Evolutionary conservation across 92 coral and sea anemone species (phyloP).

Genomic region (Porites evermanni): DNA sequence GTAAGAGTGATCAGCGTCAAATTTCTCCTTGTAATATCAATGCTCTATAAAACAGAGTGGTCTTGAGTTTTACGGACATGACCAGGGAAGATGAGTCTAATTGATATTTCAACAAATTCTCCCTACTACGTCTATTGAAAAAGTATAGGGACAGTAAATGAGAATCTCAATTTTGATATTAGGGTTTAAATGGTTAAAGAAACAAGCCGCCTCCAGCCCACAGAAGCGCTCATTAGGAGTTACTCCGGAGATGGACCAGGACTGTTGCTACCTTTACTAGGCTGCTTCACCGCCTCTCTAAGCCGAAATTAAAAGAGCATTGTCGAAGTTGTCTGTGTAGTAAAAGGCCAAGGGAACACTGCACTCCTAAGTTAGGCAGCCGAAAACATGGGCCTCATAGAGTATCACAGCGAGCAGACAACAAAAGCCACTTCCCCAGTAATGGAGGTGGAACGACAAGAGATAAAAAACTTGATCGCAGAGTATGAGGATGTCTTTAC

Average conservation of each 20-base stretch:
- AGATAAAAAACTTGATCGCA: not conserved
- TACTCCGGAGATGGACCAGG: constrained; percentile 38
- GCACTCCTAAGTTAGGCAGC: not conserved
- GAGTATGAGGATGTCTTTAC: constrained; percentile 20
- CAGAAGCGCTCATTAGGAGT: constrained; percentile 19
- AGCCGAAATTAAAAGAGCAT: not conserved
- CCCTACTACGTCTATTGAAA: too few species aligned
- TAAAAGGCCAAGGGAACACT: constrained; percentile 22
- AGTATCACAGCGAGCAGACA: constrained; percentile 3
- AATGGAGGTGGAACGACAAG: constrained; percentile 3
- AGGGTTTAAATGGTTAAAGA: not conserved
- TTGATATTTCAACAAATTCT: too few species aligned
- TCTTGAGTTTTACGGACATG: too few species aligned
- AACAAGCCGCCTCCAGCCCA: constrained; percentile 8
- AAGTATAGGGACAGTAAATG: too few species aligned
- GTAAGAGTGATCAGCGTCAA: too few species aligned
- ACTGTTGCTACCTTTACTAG: constrained; percentile 12
- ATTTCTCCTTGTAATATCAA: too few species aligned
- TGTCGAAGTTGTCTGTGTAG: constrained; percentile 14
- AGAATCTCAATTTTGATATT: too few species aligned
- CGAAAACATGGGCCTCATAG: constrained; percentile 6
- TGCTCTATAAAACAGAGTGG: too few species aligned
- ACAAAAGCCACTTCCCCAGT: not conserved
- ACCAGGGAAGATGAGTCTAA: too few species aligned
- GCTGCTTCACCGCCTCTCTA: constrained; percentile 33